These are phyloP conservation scores for Dicycla oo DNA, from an alignment of 2,888 invertebrate genomes.

Conservation along the genomic window DNA sequence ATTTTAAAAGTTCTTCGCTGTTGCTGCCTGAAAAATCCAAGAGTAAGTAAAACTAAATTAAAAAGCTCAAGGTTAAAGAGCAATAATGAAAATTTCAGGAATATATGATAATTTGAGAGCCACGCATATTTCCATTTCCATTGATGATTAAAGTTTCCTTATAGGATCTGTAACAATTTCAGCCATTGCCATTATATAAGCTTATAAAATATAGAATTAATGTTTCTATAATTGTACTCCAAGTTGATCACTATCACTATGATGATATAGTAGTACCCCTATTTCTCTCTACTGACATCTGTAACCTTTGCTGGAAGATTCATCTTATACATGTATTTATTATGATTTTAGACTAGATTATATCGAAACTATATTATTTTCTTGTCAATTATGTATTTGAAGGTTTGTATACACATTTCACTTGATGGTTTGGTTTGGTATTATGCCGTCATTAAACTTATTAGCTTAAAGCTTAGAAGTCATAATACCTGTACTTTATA, in stretches of 20 bases:
- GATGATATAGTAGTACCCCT: conserved; percentile 1
- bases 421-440: not conserved
- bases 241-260: not conserved
- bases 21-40: not conserved
- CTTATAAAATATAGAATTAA: not conserved
- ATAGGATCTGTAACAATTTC: not conserved
- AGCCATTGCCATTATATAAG: not conserved
- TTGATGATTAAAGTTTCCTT: not conserved
- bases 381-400: not conserved
- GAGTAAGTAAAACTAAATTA: not conserved
- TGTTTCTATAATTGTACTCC: conserved; percentile 1
- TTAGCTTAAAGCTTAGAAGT: not conserved
- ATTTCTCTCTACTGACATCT: conserved; percentile 19
- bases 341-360: not conserved
- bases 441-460: not conserved
- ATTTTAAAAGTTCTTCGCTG: not conserved
- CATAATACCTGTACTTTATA: too few relatives aligned
- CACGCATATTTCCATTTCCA: too few relatives aligned
- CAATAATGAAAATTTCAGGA: not conserved
- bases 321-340: conserved; percentile 6
- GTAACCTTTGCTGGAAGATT: conserved; percentile 5
- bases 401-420: not conserved
- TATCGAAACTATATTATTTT: conserved; percentile 10
- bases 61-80: not conserved
- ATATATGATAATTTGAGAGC: not conserved